phyloP scores from a whole-genome alignment of 1,140 invertebrate genomes.

The Steinernema feltiae region DNA sequence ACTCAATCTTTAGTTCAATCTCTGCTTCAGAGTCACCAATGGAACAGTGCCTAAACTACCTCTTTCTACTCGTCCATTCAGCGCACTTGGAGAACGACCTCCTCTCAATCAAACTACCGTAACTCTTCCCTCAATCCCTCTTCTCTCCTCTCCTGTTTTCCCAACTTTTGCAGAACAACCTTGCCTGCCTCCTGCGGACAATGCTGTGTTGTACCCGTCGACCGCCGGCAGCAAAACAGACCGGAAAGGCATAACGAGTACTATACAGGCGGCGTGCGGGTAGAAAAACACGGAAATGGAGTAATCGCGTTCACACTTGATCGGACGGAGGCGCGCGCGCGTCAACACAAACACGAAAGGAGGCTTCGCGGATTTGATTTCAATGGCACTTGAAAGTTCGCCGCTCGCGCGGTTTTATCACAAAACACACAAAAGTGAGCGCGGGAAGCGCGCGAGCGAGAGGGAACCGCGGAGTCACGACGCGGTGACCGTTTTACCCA shows the following conservation, averaged over 20 bases:
- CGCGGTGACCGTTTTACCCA: background rate
- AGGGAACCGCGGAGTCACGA: slow-evolving; percentile 1
- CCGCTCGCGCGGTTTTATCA: slow-evolving; percentile 3
- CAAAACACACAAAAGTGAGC: slow-evolving; percentile 12
- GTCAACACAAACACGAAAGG: slow-evolving; percentile 1
- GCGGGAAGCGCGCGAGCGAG: background rate
- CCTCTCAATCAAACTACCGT: too few relatives aligned
- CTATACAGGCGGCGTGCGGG: background rate
- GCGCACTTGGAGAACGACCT: too few relatives aligned
- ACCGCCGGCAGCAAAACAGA: too few relatives aligned
- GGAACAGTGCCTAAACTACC: too few relatives aligned
- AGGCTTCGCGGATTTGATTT: slow-evolving; percentile 1
- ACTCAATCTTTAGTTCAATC: too few relatives aligned
- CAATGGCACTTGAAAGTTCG: slow-evolving; percentile 13
- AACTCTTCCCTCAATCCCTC: too few relatives aligned
- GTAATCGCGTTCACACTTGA: slow-evolving; percentile 15
- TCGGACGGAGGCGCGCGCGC: background rate
- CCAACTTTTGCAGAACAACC: too few relatives aligned
- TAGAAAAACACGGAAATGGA: slow-evolving; percentile 5
- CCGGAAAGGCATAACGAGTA: background rate
- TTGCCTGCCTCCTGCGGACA: too few relatives aligned
- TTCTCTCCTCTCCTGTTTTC: too few relatives aligned
- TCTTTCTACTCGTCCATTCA: too few relatives aligned
- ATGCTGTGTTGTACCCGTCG: too few relatives aligned
- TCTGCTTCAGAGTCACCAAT: too few relatives aligned